Evolutionary conservation across 2,113 vertebrate genomes (phyloP).

Genomic region (Percopsis transmontana): DNA sequence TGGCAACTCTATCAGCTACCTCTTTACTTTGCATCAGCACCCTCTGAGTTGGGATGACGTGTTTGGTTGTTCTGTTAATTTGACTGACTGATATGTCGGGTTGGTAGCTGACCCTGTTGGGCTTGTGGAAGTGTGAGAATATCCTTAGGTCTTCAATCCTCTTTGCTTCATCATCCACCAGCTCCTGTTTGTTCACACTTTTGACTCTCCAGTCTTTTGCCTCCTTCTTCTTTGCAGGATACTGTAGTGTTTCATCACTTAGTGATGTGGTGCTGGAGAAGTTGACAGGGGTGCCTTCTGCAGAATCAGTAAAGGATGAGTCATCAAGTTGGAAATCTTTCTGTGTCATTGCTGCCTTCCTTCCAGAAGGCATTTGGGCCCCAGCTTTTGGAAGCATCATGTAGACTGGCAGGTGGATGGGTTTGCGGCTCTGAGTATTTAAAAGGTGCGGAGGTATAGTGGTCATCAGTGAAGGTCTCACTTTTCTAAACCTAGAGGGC

Average conservation of each 20-base stretch:
- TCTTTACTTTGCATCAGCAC: conserved; percentile 79
- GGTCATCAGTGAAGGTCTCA: conserved; percentile 84
- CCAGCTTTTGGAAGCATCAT: conserved; percentile 89
- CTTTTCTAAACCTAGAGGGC: conserved; percentile 92
- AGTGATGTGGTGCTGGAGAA: conserved; percentile 91
- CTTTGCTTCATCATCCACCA: conserved; percentile 59
- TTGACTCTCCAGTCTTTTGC: conserved; percentile 68
- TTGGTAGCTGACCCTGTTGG: conserved; percentile 60
- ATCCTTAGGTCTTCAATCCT: conserved; percentile 70
- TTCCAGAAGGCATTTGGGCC: conserved; percentile 72
- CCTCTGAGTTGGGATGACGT: conserved; percentile 73
- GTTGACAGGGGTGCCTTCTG: conserved; percentile 89
- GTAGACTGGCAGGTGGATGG: conserved; percentile 86
- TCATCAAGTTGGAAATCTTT: conserved; percentile 82
- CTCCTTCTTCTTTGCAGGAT: conserved; percentile 71
- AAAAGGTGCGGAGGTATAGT: conserved; percentile 79
- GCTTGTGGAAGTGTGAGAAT: conserved; percentile 80
- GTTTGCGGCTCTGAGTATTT: conserved; percentile 80
- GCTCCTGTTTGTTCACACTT: conserved; percentile 61
- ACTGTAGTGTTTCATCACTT: conserved; percentile 91
- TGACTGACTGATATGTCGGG: conserved; percentile 55
- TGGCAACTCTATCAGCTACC: conserved; percentile 72
- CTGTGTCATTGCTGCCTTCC: conserved; percentile 72
- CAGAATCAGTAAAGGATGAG: conserved; percentile 88
- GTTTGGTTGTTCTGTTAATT: conserved; percentile 62